These are phyloP conservation scores for Drosophila sp. DNA, from an alignment of 1,140 invertebrate species.

Conservation along the genomic window DNA sequence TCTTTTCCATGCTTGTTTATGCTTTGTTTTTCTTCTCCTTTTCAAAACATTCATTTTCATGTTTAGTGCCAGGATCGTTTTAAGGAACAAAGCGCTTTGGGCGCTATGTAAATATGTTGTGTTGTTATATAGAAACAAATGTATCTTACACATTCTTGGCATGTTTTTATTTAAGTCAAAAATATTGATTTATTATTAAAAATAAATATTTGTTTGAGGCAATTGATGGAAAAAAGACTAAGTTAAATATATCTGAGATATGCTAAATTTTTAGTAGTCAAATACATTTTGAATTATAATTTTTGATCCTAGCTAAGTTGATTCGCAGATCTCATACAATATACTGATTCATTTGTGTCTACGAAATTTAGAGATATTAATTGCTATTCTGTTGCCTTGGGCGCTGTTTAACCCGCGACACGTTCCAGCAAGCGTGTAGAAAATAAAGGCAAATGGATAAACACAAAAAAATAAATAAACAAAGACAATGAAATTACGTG, in stretches of 20 bases:
- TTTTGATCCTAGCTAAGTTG: no score
- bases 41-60: no score
- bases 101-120: not conserved
- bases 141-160: no score
- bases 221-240: not conserved
- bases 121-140: not conserved
- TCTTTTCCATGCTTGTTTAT: constrained; percentile 34
- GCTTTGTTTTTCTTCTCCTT: constrained; percentile 17
- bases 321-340: no score
- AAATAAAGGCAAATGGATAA: constrained; percentile 41
- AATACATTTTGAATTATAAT: no score
- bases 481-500: constrained; percentile 77
- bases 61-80: constrained; percentile 4
- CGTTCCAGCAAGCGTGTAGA: constrained; percentile 32
- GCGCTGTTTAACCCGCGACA: constrained; percentile 4
- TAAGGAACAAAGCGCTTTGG: not conserved
- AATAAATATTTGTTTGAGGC: no score
- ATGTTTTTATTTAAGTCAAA: no score
- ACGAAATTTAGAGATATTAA: no score
- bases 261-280: no score
- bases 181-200: no score
- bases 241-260: not conserved
- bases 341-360: no score
- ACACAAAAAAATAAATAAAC: constrained; percentile 65
- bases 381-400: not conserved